phyloP scores from a whole-genome alignment of 1,140 invertebrate genomes.

The Pachypeltis micranthus region DNA sequence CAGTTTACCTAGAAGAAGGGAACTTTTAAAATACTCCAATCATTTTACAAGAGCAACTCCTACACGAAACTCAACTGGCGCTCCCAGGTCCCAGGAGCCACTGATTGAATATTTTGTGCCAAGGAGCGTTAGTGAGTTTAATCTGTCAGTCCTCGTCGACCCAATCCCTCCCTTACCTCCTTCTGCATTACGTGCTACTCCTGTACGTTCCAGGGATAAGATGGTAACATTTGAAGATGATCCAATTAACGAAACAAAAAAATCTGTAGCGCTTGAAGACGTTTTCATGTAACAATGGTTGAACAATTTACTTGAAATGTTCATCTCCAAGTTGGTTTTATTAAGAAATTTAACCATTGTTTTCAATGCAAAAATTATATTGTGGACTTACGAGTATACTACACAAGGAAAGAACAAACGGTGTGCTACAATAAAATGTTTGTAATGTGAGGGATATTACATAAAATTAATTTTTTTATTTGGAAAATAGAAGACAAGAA shows the following conservation, averaged over 20 bases:
- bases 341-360: no score
- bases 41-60: constrained; percentile 21
- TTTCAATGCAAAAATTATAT: no score
- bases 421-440: no score
- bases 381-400: no score
- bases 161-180: constrained; percentile 40
- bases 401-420: no score
- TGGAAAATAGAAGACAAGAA: no score
- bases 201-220: constrained; percentile 45
- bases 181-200: constrained; percentile 28
- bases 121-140: constrained; percentile 66
- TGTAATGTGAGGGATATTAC: no score
- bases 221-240: constrained; percentile 75
- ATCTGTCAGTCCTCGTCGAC: constrained; percentile 48
- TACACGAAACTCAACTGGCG: constrained; percentile 26
- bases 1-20: constrained; percentile 22
- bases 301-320: no score
- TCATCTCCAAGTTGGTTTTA: no score
- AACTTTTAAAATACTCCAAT: constrained; percentile 14
- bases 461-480: no score
- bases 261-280: constrained; percentile 36
- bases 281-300: constrained; percentile 60
- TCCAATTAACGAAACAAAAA: constrained; percentile 34
- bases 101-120: constrained; percentile 71
- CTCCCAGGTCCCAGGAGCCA: constrained; percentile 38